phyloP scores from a whole-genome alignment of 2,888 invertebrate species.

The Meteorus colon region DNA sequence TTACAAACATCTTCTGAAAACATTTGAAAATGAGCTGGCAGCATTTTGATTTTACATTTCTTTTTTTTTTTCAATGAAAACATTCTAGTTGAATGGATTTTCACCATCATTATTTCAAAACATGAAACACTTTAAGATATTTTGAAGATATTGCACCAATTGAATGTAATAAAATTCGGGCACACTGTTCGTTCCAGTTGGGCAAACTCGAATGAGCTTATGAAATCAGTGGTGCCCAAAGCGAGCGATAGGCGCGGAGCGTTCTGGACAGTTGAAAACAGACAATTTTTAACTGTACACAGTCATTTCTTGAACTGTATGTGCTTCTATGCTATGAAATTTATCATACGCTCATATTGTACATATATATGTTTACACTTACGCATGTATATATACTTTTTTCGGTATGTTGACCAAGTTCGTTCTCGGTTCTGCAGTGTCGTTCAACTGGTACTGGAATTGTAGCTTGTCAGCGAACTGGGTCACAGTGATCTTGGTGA shows the following conservation, averaged over 20 bases:
- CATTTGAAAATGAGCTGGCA: too few species aligned
- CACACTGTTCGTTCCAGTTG: conserved; percentile 13
- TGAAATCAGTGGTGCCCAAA: conserved; percentile 37
- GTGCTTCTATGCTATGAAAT: not conserved
- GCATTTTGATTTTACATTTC: too few species aligned
- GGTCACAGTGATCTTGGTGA: conserved; percentile 59
- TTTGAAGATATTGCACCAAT: conserved; percentile 24
- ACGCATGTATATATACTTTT: not conserved
- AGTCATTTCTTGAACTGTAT: not conserved
- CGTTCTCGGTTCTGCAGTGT: not conserved
- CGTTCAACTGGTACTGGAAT: not conserved
- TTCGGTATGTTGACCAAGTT: not conserved
- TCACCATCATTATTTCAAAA: too few species aligned
- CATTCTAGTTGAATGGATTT: too few species aligned
- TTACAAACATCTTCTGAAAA: too few species aligned
- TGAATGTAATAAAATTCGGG: conserved; percentile 36
- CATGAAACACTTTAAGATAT: not conserved
- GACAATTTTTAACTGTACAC: not conserved
- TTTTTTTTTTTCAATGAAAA: not conserved
- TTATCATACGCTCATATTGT: not conserved
- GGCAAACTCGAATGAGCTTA: conserved; percentile 31
- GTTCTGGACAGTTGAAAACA: too few species aligned
- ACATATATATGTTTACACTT: not conserved
- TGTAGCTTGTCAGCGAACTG: conserved; percentile 61
- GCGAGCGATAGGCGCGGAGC: conserved; percentile 2